A percentile compares a stretch with the other conserved stretches of the same genome.
These are phyloP conservation scores for Crotalus helleri DNA, from an alignment of 2,113 vertebrate species.

Conservation along the genomic window DNA sequence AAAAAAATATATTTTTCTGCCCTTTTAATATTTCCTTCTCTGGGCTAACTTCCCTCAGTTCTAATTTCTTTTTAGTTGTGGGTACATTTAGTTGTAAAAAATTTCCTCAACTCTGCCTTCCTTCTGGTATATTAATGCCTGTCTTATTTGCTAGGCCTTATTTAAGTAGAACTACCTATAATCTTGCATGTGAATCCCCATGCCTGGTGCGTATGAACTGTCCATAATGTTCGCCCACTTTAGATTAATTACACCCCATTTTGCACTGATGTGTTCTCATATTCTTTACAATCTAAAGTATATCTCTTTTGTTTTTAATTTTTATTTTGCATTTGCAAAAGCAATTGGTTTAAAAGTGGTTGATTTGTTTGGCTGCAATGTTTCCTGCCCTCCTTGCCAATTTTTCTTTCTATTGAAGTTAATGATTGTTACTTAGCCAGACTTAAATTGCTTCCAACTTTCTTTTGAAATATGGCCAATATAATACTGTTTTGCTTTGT, in stretches of 20 bases:
- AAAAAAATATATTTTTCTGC: too few relatives aligned
- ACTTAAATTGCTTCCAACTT: slow-evolving; percentile 24
- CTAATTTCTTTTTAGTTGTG: background rate
- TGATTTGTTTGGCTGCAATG: background rate
- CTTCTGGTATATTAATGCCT: background rate
- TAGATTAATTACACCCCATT: background rate
- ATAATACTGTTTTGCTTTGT: background rate
- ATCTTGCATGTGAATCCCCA: background rate
- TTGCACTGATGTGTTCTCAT: background rate
- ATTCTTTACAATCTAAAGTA: background rate
- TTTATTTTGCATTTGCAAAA: background rate
- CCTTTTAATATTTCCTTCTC: too few relatives aligned
- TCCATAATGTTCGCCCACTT: background rate
- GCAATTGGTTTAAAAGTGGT: background rate
- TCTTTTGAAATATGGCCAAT: background rate
- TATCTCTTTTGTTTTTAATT: background rate
- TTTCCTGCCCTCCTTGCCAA: background rate
- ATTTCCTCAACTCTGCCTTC: background rate
- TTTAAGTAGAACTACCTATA: background rate
- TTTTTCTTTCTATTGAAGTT: background rate
- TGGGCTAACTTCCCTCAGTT: too few relatives aligned
- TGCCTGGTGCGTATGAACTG: background rate
- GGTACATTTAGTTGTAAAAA: background rate
- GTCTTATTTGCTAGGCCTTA: background rate
- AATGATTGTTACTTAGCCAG: background rate